Conservation (phyloP, 2,113 vertebrate species). For the Saccopteryx bilineata region DNA sequence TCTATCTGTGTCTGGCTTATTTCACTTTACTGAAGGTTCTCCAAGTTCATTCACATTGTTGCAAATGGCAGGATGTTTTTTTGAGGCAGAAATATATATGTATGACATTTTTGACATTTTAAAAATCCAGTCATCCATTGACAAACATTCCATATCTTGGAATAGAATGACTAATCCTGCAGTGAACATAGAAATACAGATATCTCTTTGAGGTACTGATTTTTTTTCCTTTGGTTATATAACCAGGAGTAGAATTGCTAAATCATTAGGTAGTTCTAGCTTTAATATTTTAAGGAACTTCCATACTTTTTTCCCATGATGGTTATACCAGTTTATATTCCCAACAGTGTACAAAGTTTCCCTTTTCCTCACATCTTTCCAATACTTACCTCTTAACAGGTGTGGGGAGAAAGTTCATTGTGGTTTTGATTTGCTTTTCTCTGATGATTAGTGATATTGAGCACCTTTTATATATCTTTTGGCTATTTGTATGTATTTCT, state of each 20-base stretch:
- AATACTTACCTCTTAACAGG: background rate
- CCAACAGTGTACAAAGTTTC: background rate
- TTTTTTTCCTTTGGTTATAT: slow-evolving; percentile 14
- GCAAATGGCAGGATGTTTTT: background rate
- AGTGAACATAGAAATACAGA: background rate
- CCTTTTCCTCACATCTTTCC: background rate
- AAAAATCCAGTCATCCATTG: background rate
- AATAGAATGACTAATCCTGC: background rate
- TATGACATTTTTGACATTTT: background rate
- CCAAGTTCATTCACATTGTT: background rate
- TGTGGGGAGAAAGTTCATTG: background rate
- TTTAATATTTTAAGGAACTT: slow-evolving; percentile 17
- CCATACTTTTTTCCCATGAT: background rate
- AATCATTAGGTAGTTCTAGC: background rate
- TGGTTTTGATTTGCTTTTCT: slow-evolving; percentile 52
- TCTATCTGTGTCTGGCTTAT: background rate
- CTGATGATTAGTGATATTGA: background rate
- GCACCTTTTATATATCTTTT: background rate
- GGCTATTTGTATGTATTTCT: background rate
- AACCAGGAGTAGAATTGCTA: background rate
- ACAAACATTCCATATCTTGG: background rate
- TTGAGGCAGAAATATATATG: no score
- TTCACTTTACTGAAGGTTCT: background rate
- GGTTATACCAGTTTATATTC: background rate
- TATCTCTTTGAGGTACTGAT: background rate